Base-by-base conservation (phyloP, 2,797 vertebrate genomes). In the Lateolabrax maculatus region DNA sequence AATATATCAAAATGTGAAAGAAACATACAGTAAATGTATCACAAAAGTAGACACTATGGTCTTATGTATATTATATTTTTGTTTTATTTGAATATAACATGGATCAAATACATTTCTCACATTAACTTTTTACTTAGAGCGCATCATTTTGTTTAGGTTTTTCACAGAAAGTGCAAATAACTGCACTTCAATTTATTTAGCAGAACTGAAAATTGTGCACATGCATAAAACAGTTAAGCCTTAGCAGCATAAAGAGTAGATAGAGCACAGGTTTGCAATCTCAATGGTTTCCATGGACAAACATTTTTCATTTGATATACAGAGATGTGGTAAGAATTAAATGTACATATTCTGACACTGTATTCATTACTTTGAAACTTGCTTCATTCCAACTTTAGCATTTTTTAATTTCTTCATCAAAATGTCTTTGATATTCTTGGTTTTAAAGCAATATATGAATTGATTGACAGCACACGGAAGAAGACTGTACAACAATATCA, bases 391-490 rank as follows among this genome's bases (percentile, higher is more conserved):
- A 19, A 56, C 51, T 76, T 63, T 82, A 8, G 44, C 13, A 9
- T 9, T 41, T 29, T 64, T 41, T 13, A 75, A 12, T 23, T 19
- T 48, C 16, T 37, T 71, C 5, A 51, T 73, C 18, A 90, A 69
- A 31, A 60, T 60, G 0, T 84, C 44, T 72, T 77, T 88, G 0
- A 91, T 70, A 18, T 85, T 76, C 62, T 79, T 71, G 10, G 85
- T 90, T 71, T 83, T 94, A 78, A 84, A 90, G 86, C 94, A 94
- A 19, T 95, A 95, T 37, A 96, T 94, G 37, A 96, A 68, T 2
- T 91, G 95, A 41, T 96, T 96, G 4, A 94, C 76, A 49, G 94
- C 89, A 18, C 93, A 91, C 1, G 94, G 94, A 36, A 95, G n/a
- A 34, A 76, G 39, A 37, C 91, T 91, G 27, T 92, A 90, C 11